phyloP scores from a whole-genome alignment of 2,888 invertebrate species.

The Epirrhoe alternata region DNA sequence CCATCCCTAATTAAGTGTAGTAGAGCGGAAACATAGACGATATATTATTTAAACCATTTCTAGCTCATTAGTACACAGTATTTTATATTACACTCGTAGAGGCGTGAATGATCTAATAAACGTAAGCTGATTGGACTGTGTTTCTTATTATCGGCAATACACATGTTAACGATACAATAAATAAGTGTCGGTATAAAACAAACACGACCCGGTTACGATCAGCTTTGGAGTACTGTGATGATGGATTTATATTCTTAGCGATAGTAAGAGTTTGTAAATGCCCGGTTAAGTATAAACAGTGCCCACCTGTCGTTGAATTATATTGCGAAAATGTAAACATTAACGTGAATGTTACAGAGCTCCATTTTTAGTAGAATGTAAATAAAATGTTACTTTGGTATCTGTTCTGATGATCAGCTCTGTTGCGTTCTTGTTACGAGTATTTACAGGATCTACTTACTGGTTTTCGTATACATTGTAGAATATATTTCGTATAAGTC shows the following conservation, averaged over 20 bases:
- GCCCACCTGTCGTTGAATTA: slow-evolving; percentile 68
- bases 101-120: slow-evolving; percentile 47
- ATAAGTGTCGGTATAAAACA: slow-evolving; percentile 63
- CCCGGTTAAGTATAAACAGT: slow-evolving; percentile 52
- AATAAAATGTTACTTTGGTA: slow-evolving; percentile 36
- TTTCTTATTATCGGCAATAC: slow-evolving; percentile 50
- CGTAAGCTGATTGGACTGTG: slow-evolving; percentile 46
- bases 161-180: slow-evolving; percentile 60
- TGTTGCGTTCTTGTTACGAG: slow-evolving; percentile 12
- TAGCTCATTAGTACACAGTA: slow-evolving; percentile 43
- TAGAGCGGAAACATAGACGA: slow-evolving; percentile 66
- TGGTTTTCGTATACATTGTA: slow-evolving; percentile 19
- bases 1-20: slow-evolving; percentile 75
- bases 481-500: slow-evolving; percentile 24
- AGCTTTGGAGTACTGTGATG: slow-evolving; percentile 55
- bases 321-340: slow-evolving; percentile 57
- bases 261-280: slow-evolving; percentile 42
- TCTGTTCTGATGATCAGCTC: slow-evolving; percentile 16
- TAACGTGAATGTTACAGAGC: slow-evolving; percentile 33
- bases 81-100: slow-evolving; percentile 43
- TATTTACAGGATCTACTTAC: slow-evolving; percentile 18
- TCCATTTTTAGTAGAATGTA: slow-evolving; percentile 40
- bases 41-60: slow-evolving; percentile 44
- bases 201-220: slow-evolving; percentile 65
- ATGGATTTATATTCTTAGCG: slow-evolving; percentile 66